Evolutionary conservation across 2,888 invertebrate genomes (phyloP).

Genomic region (Stenolophus ochropezus): DNA sequence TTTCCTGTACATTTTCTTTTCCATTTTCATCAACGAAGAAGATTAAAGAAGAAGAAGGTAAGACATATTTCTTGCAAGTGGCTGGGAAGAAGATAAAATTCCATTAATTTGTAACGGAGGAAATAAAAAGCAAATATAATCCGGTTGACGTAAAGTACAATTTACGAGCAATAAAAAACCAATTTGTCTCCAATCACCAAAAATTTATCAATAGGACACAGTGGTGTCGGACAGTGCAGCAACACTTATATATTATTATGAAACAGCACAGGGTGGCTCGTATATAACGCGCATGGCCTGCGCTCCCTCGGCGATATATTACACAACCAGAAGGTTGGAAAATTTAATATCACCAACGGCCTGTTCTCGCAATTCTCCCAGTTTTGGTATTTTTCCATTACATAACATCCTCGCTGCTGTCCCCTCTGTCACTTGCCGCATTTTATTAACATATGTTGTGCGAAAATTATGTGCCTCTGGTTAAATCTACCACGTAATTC

Average conservation of each 20-base stretch:
- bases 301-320: slow-evolving; percentile 69
- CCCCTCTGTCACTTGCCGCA: slow-evolving; percentile 30
- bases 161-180: slow-evolving; percentile 57
- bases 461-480: slow-evolving; percentile 55
- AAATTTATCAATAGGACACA: slow-evolving; percentile 57
- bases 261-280: slow-evolving; percentile 58
- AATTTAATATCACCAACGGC: slow-evolving; percentile 73
- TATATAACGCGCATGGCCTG: slow-evolving; percentile 58
- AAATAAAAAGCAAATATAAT: slow-evolving; percentile 48
- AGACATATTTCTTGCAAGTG: background rate
- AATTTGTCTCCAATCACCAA: slow-evolving; percentile 59
- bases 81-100: background rate
- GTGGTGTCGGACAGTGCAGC: slow-evolving; percentile 41
- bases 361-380: slow-evolving; percentile 71
- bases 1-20: background rate
- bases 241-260: slow-evolving; percentile 59
- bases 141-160: slow-evolving; percentile 31
- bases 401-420: slow-evolving; percentile 67
- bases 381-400: slow-evolving; percentile 73
- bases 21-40: background rate
- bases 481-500: slow-evolving; percentile 59
- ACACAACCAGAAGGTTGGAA: slow-evolving; percentile 73
- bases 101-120: slow-evolving; percentile 8
- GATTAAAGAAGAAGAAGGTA: background rate
- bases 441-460: slow-evolving; percentile 60